A percentile compares a stretch with the other conserved stretches of the same genome.
phyloP scores from a whole-genome alignment of 2,888 invertebrate species.

The Hypolimnas misippus region DNA sequence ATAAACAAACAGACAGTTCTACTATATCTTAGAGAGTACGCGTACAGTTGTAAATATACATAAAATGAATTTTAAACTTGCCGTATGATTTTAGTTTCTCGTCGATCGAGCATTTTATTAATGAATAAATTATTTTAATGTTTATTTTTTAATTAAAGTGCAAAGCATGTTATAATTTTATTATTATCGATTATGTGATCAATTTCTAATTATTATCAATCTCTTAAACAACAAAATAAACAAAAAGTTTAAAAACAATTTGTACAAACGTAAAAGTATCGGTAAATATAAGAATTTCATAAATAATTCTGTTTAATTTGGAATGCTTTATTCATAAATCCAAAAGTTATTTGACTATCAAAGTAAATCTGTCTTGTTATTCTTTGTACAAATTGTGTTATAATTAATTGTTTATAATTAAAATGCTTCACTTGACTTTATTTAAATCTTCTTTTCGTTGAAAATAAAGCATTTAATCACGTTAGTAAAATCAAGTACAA shows the following conservation, averaged over 20 bases:
- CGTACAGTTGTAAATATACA: constrained; percentile 2
- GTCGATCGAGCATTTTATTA: not conserved
- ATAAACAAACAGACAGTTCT: not conserved
- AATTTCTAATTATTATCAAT: not conserved
- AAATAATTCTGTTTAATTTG: too few species aligned
- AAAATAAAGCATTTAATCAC: constrained; percentile 1
- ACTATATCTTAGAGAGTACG: not conserved
- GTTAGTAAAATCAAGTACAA: not conserved
- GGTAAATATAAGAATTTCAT: not conserved
- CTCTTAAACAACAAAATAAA: not conserved
- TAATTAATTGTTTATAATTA: not conserved
- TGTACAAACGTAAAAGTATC: not conserved
- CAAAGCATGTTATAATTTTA: constrained; percentile 25
- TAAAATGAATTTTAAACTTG: not conserved
- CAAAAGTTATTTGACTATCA: not conserved
- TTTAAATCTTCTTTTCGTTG: not conserved
- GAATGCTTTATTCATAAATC: too few species aligned
- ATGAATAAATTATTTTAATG: not conserved
- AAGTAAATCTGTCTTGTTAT: not conserved
- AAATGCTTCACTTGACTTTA: not conserved
- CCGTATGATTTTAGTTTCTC: not conserved
- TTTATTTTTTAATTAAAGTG: constrained; percentile 17
- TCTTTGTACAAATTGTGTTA: not conserved
- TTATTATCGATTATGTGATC: constrained; percentile 8
- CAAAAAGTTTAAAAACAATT: not conserved